Conservation (phyloP, 2,113 vertebrate species). For the Pluvianellus socialis region DNA sequence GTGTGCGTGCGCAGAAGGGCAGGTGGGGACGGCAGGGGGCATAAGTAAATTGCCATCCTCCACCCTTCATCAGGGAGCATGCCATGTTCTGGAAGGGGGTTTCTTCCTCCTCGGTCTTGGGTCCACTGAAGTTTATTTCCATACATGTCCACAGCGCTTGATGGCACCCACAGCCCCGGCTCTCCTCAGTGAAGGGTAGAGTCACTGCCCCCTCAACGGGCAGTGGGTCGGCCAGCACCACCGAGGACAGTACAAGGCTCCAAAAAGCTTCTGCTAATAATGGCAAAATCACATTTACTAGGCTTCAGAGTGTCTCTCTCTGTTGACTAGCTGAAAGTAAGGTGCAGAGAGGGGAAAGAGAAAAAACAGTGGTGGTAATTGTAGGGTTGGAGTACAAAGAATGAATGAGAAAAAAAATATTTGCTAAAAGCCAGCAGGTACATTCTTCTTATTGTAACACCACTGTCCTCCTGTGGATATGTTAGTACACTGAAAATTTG, state of each 20-base stretch:
- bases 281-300: not conserved
- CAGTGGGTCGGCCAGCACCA: fast-evolving
- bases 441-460: not conserved
- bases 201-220: too few relatives aligned
- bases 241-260: fast-evolving
- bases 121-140: not conserved
- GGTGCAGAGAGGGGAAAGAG: not conserved
- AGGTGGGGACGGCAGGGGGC: fast-evolving
- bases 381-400: not conserved
- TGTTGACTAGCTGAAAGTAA: not conserved
- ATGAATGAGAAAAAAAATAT: not conserved
- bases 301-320: not conserved
- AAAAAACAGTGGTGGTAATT: not conserved
- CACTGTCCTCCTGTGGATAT: not conserved
- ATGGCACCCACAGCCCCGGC: fast-evolving
- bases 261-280: not conserved
- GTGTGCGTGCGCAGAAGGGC: fast-evolving
- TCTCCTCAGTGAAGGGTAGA: not conserved
- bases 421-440: not conserved
- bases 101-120: not conserved
- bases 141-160: not conserved
- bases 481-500: not conserved
- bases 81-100: fast-evolving
- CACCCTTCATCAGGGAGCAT: not conserved
- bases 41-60: too few relatives aligned